These are phyloP conservation scores for Meloe dianella DNA, from an alignment of 2,888 invertebrate species.

Conservation along the genomic window DNA sequence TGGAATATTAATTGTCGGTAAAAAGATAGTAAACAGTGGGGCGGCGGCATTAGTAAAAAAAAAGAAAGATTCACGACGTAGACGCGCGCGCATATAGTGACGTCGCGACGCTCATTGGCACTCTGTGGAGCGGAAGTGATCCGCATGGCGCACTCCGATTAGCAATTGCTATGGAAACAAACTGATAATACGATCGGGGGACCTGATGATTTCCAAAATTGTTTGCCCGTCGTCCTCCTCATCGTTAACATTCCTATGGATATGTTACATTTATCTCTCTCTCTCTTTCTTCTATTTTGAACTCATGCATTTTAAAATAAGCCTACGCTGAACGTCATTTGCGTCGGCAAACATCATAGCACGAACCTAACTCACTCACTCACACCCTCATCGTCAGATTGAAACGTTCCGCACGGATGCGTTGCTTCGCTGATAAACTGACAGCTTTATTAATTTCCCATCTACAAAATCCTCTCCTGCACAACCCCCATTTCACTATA, in stretches of 20 bases:
- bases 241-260: slow-evolving; percentile 5
- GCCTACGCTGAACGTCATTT: slow-evolving; percentile 61
- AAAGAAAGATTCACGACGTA: slow-evolving; percentile 18
- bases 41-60: slow-evolving; percentile 12
- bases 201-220: slow-evolving; percentile 61
- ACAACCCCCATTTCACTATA: slow-evolving; percentile 24
- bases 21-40: neutral
- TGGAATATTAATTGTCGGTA: neutral
- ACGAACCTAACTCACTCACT: slow-evolving; percentile 37
- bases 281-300: slow-evolving; percentile 36
- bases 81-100: slow-evolving; percentile 39
- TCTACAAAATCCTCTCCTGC: slow-evolving; percentile 54
- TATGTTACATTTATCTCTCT: slow-evolving; percentile 26
- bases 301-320: slow-evolving; percentile 50
- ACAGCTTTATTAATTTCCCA: slow-evolving; percentile 80
- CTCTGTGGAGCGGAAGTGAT: slow-evolving; percentile 57
- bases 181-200: slow-evolving; percentile 64
- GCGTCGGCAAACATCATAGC: slow-evolving; percentile 58
- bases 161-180: slow-evolving; percentile 68
- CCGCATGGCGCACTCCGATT: slow-evolving; percentile 62
- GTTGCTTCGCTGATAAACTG: slow-evolving; percentile 65
- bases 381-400: slow-evolving; percentile 50
- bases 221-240: slow-evolving; percentile 1
- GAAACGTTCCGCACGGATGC: slow-evolving; percentile 61
- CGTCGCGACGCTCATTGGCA: slow-evolving; percentile 52